Percentiles rank a stretch among this genome's conserved stretches.
Evolutionary conservation across 2,888 invertebrate genomes (phyloP).

Genomic region (Choreutis nemorana): DNA sequence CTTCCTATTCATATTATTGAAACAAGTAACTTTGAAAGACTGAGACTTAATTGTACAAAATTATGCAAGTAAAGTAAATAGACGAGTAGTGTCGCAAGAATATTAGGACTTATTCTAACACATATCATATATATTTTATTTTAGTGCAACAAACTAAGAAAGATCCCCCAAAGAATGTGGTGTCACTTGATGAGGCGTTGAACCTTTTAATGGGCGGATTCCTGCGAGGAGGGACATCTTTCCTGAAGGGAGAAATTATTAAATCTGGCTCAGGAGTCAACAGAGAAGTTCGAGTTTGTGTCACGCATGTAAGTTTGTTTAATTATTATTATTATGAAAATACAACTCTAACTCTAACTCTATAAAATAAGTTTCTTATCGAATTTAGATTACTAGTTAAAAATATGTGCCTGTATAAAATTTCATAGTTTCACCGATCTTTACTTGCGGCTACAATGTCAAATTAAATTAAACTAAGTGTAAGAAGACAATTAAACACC

Average conservation of each 20-base stretch:
- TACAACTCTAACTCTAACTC: constrained; percentile 4
- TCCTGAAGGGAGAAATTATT: constrained; percentile 95
- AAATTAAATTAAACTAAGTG: too few species aligned
- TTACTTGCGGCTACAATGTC: neutral
- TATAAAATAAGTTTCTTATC: neutral
- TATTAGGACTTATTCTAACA: neutral
- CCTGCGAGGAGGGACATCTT: constrained; percentile 91
- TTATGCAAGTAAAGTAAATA: too few species aligned
- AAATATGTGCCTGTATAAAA: neutral
- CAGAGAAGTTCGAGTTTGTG: constrained; percentile 95
- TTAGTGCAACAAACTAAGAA: constrained; percentile 71
- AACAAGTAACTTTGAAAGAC: too few species aligned
- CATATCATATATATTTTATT: constrained; percentile 12
- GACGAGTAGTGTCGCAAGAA: neutral
- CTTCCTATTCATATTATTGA: too few species aligned
- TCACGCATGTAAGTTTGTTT: constrained; percentile 87
- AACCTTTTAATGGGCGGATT: constrained; percentile 94
- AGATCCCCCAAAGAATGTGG: constrained; percentile 67
- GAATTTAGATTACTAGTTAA: neutral
- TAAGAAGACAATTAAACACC: too few species aligned
- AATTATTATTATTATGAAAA: constrained; percentile 2
- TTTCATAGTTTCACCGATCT: neutral
- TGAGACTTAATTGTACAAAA: too few species aligned
- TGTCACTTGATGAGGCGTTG: constrained; percentile 90
- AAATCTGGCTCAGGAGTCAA: constrained; percentile 94